These are phyloP conservation scores for Cheilinus undulatus DNA, from an alignment of 2,113 vertebrate genomes.

Conservation along the genomic window DNA sequence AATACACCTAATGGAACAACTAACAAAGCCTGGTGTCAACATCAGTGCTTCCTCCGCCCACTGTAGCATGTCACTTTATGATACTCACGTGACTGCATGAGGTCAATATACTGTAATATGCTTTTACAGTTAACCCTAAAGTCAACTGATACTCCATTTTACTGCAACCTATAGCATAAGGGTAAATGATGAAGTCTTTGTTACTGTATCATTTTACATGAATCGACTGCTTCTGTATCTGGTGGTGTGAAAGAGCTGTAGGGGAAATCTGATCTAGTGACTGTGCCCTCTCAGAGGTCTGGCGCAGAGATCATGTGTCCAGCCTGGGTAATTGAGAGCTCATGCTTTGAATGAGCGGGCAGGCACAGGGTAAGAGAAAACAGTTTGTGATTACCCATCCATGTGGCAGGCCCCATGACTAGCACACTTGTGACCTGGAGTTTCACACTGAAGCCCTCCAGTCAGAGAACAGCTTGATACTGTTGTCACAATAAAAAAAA, in stretches of 20 bases:
- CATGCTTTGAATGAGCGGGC: conserved; percentile 49
- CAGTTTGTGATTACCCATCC: conserved; percentile 41
- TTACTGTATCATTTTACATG: conserved; percentile 35
- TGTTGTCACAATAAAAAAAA: not conserved
- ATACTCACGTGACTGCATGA: too few species aligned
- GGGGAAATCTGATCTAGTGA: conserved; percentile 50
- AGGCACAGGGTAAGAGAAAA: conserved; percentile 27
- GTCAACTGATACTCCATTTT: conserved; percentile 41
- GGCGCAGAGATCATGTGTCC: conserved; percentile 58
- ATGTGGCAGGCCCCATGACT: conserved; percentile 62
- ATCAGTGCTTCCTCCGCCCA: too few species aligned
- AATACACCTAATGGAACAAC: too few species aligned
- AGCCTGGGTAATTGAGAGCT: conserved; percentile 62
- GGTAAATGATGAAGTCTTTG: conserved; percentile 7
- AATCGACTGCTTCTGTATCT: conserved; percentile 41
- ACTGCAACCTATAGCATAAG: conserved; percentile 31
- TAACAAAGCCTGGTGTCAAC: too few species aligned
- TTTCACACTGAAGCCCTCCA: conserved; percentile 7
- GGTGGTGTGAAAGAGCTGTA: conserved; percentile 9
- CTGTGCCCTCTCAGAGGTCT: conserved; percentile 40
- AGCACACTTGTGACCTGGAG: conserved; percentile 55
- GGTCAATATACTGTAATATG: too few species aligned
- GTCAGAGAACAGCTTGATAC: not conserved
- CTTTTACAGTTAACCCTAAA: conserved; percentile 23
- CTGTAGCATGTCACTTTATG: too few species aligned